Evolutionary conservation across 2,113 vertebrate genomes (phyloP).

Genomic region (Vulpes lagopus): DNA sequence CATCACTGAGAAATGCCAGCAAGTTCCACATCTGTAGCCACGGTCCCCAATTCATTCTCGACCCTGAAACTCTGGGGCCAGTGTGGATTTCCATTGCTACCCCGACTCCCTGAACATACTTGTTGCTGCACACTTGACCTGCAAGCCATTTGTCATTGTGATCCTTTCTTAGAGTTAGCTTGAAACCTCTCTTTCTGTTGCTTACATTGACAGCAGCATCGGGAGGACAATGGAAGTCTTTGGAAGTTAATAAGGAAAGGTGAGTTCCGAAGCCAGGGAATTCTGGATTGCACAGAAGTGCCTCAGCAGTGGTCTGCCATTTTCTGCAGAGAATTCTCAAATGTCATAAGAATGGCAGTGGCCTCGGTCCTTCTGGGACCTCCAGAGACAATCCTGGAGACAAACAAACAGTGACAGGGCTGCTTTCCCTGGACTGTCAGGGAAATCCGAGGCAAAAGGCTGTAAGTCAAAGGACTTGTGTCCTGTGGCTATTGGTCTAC

Average conservation of each 20-base stretch:
- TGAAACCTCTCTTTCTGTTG: not conserved
- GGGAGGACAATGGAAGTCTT: not conserved
- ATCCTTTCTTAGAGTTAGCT: not conserved
- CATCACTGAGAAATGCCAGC: rapidly evolving
- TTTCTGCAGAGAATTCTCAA: not conserved
- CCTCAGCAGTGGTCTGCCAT: not conserved
- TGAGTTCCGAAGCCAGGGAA: not conserved
- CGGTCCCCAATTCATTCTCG: rapidly evolving
- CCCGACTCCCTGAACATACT: rapidly evolving
- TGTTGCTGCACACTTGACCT: not conserved
- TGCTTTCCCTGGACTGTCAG: not conserved
- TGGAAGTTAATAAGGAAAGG: not conserved
- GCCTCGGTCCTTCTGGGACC: no score
- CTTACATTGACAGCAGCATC: not conserved
- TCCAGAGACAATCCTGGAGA: rapidly evolving
- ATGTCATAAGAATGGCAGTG: rapidly evolving
- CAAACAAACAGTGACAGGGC: no score
- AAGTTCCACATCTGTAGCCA: not conserved
- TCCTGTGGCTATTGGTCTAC: rapidly evolving
- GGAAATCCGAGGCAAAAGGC: rapidly evolving
- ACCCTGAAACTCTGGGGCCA: not conserved
- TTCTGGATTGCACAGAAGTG: rapidly evolving
- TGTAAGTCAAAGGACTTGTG: not conserved
- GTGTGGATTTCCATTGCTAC: rapidly evolving
- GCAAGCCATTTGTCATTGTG: not conserved